Evolutionary conservation across 2,888 invertebrate species (phyloP).

Genomic region (Dolichopus griseipennis): DNA sequence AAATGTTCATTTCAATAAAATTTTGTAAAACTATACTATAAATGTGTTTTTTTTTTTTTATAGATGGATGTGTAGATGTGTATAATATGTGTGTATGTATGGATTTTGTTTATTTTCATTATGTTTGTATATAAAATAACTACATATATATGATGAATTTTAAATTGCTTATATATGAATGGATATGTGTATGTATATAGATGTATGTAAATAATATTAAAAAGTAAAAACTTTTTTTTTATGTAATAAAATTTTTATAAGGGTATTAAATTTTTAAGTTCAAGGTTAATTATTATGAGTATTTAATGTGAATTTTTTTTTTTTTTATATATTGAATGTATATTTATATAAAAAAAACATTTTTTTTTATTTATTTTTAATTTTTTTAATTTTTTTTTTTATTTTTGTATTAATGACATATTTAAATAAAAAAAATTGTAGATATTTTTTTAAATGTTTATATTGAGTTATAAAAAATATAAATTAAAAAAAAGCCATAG

Average conservation of each 20-base stretch:
- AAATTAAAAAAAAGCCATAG: too few relatives aligned
- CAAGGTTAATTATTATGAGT: slow-evolving; percentile 4
- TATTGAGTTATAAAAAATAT: too few relatives aligned
- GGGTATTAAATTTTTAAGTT: slow-evolving; percentile 5
- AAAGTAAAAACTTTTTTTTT: neutral
- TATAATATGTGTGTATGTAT: too few relatives aligned
- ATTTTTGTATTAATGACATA: neutral
- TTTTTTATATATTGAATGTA: neutral
- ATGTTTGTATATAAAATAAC: too few relatives aligned
- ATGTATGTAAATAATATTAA: neutral
- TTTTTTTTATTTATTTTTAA: neutral
- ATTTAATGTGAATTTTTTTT: slow-evolving; percentile 5
- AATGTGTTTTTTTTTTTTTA: too few relatives aligned
- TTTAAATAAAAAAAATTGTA: neutral
- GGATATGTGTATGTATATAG: neutral
- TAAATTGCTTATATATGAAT: too few relatives aligned
- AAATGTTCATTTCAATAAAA: too few relatives aligned
- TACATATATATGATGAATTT: too few relatives aligned
- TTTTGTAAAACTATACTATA: too few relatives aligned
- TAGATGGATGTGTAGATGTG: too few relatives aligned
- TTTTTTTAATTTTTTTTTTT: neutral
- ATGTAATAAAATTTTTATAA: slow-evolving; percentile 6
- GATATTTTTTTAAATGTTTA: too few relatives aligned
- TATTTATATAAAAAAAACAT: neutral
- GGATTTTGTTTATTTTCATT: too few relatives aligned